Evolutionary conservation across 2,113 vertebrate genomes (phyloP).

Genomic region (Cephalopterus ornatus): DNA sequence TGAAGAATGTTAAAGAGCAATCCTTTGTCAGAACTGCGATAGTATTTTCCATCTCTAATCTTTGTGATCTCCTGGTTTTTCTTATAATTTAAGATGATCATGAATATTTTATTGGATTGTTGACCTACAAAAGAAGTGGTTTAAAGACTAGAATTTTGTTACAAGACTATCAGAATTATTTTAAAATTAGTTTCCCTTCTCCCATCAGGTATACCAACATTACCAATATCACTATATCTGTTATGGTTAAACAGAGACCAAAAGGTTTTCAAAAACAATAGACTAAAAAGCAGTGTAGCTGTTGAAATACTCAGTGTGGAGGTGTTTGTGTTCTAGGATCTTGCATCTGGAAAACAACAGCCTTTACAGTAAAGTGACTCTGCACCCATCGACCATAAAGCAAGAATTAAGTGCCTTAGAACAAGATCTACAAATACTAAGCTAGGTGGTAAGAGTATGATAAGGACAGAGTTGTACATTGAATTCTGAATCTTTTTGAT

Average conservation of each 20-base stretch:
- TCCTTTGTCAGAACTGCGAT: not conserved
- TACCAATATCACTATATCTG: not conserved
- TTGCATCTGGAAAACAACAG: not conserved
- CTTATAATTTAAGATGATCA: not conserved
- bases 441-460: not conserved
- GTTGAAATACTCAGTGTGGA: not conserved
- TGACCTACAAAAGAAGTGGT: not conserved
- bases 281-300: not conserved
- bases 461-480: not conserved
- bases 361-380: not conserved
- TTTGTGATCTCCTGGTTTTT: not conserved
- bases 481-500: not conserved
- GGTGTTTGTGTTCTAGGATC: not conserved
- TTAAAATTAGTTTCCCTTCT: not conserved
- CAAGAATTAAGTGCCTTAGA: not conserved
- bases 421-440: not conserved
- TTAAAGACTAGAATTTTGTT: not conserved
- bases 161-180: not conserved
- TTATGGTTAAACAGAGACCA: not conserved
- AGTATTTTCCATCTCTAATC: not conserved
- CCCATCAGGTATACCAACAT: fast-evolving
- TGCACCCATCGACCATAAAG: not conserved
- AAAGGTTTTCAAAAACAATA: not conserved
- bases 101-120: not conserved
- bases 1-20: not conserved